These are phyloP conservation scores for Apostichopus parvimensis DNA, from an alignment of 35 echinoderm and acorn worm genomes.

Conservation along the genomic window DNA sequence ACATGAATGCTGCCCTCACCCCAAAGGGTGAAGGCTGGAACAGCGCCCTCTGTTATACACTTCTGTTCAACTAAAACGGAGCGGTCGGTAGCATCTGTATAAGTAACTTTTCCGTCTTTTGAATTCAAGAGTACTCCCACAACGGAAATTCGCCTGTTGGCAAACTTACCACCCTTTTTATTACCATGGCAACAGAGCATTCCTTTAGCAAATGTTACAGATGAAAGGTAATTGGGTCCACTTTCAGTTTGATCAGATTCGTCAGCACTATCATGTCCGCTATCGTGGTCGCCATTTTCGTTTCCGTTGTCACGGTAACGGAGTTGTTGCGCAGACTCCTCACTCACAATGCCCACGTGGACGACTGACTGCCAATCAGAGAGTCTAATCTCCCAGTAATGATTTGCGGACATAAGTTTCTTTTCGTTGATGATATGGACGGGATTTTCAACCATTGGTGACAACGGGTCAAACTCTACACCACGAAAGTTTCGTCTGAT, in stretches of 20 bases:
- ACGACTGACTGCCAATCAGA: conserved; percentile 63
- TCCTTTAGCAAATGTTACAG: conserved; percentile 17
- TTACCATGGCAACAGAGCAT: conserved; percentile 39
- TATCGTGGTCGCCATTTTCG: conserved; percentile 74
- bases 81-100: neutral
- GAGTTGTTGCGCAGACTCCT: conserved; percentile 65
- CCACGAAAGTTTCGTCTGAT: conserved; percentile 21
- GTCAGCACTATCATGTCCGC: conserved; percentile 93
- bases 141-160: neutral
- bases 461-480: conserved; percentile 59
- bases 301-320: conserved; percentile 47
- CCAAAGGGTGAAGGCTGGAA: conserved; percentile 31
- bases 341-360: conserved; percentile 75
- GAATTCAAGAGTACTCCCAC: conserved; percentile 10
- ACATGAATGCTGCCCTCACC: conserved; percentile 38
- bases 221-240: conserved; percentile 2
- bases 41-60: conserved; percentile 39
- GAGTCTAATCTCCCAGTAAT: conserved; percentile 89
- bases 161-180: neutral
- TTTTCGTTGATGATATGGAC: conserved; percentile 74
- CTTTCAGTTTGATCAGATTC: conserved; percentile 48
- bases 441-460: conserved; percentile 66
- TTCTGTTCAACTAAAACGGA: neutral
- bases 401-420: conserved; percentile 63
- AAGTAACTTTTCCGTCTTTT: neutral